Conservation (phyloP, 2,113 vertebrate genomes). For the Beaufortia kweichowensis region DNA sequence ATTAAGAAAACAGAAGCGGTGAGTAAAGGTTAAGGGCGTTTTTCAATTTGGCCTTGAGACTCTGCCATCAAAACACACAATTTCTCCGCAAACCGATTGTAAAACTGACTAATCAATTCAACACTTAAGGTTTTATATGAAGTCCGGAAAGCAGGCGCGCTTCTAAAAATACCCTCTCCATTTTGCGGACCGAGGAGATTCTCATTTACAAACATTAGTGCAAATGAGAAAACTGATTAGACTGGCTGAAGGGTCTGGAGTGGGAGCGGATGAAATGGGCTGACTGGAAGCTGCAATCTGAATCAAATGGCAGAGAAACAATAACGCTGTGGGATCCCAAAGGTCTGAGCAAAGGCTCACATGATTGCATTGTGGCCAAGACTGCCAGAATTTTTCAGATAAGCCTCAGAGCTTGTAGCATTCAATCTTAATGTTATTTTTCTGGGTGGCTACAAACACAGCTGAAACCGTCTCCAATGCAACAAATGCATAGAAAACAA, state of each 20-base stretch:
- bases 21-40: neutral
- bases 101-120: conserved; percentile 5
- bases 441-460: conserved; percentile 1
- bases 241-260: conserved; percentile 47
- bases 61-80: neutral
- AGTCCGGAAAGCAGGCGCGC: conserved; percentile 1
- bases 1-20: neutral
- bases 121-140: neutral
- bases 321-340: conserved; percentile 38
- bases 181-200: conserved; percentile 58
- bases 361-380: conserved; percentile 31
- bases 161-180: conserved; percentile 67
- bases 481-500: conserved; percentile 28
- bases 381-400: conserved; percentile 28
- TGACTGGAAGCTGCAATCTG: conserved; percentile 46
- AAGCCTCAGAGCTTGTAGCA: conserved; percentile 18
- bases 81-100: neutral
- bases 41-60: neutral
- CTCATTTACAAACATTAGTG: conserved; percentile 71
- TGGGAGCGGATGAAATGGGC: conserved; percentile 54
- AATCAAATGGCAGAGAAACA: conserved; percentile 58
- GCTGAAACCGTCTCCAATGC: neutral
- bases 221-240: conserved; percentile 74
- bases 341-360: conserved; percentile 25
- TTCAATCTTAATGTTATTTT: conserved; percentile 28